Conservation (phyloP, 2,888 invertebrate genomes). For the Stenoptilia bipunctidactyla region DNA sequence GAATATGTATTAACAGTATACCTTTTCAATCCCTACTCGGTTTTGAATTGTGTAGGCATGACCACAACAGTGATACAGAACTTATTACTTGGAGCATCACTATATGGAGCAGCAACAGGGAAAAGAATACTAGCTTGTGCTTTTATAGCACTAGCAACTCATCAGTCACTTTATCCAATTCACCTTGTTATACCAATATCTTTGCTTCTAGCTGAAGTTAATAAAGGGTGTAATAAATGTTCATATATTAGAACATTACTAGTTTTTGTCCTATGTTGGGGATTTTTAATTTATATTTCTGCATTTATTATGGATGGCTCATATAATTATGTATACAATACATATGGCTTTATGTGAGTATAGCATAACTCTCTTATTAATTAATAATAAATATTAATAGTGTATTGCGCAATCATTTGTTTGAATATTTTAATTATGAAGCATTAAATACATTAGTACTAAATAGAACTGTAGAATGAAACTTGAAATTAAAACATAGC, state of each 20-base stretch:
- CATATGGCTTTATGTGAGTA: slow-evolving; percentile 86
- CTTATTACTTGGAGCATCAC: slow-evolving; percentile 79
- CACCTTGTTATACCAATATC: slow-evolving; percentile 86
- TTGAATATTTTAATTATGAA: too few relatives aligned
- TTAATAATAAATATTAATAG: too few relatives aligned
- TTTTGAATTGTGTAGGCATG: slow-evolving; percentile 88
- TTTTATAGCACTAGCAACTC: slow-evolving; percentile 81
- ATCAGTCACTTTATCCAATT: slow-evolving; percentile 87
- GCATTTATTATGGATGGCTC: slow-evolving; percentile 75
- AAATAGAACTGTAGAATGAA: too few relatives aligned
- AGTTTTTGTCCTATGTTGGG: slow-evolving; percentile 66
- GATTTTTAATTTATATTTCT: slow-evolving; percentile 71
- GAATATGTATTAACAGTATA: slow-evolving; percentile 83
- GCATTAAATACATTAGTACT: too few relatives aligned
- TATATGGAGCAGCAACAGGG: slow-evolving; percentile 79
- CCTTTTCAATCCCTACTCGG: slow-evolving; percentile 89
- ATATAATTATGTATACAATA: slow-evolving; percentile 76
- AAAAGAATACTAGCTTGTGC: slow-evolving; percentile 73
- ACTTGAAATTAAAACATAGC: too few relatives aligned
- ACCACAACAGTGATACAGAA: slow-evolving; percentile 94
- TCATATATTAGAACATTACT: slow-evolving; percentile 60
- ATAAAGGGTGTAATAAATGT: slow-evolving; percentile 55
- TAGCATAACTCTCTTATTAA: background rate
- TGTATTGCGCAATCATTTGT: too few relatives aligned
- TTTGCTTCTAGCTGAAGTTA: slow-evolving; percentile 74